phyloP scores from a whole-genome alignment of 2,113 vertebrate species.

The Passer montanus region DNA sequence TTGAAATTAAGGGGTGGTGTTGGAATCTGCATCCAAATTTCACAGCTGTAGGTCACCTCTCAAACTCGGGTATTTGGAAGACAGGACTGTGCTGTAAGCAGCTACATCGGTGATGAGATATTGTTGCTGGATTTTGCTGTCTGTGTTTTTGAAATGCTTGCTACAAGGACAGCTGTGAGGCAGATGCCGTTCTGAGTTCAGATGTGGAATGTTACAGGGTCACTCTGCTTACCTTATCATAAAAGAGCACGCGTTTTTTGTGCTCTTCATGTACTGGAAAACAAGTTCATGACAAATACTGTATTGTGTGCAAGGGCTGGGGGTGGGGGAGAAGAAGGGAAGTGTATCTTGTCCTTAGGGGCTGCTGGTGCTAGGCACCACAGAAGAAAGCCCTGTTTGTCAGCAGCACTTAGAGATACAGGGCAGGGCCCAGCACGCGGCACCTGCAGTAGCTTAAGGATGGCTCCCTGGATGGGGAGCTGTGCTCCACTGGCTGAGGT shows the following conservation, averaged over 20 bases:
- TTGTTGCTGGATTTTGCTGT: constrained; percentile 25
- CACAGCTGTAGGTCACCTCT: constrained; percentile 66
- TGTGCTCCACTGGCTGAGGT: background rate
- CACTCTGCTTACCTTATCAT: constrained; percentile 68
- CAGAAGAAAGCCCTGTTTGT: constrained; percentile 54
- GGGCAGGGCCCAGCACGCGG: background rate
- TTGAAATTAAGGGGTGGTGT: constrained; percentile 46
- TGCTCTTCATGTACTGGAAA: constrained; percentile 61
- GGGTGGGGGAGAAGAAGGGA: constrained; percentile 46
- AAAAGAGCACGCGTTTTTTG: constrained; percentile 52
- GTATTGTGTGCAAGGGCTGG: constrained; percentile 27
- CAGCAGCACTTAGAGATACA: constrained; percentile 11
- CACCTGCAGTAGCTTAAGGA: constrained; percentile 37
- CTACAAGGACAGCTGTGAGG: constrained; percentile 69
- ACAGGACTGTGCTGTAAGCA: constrained; percentile 31
- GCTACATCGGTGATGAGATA: constrained; percentile 29
- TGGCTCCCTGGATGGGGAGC: background rate
- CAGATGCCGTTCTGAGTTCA: constrained; percentile 64
- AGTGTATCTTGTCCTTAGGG: constrained; percentile 55
- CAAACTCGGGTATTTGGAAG: constrained; percentile 48
- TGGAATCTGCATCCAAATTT: constrained; percentile 57
- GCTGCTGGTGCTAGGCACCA: constrained; percentile 51
- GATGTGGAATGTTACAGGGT: constrained; percentile 67
- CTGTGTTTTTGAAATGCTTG: constrained; percentile 50
- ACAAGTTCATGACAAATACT: constrained; percentile 60